Percentiles rank a stretch among this genome's conserved stretches.
Evolutionary conservation across 2,888 invertebrate genomes (phyloP).

Genomic region (Timandra comae): DNA sequence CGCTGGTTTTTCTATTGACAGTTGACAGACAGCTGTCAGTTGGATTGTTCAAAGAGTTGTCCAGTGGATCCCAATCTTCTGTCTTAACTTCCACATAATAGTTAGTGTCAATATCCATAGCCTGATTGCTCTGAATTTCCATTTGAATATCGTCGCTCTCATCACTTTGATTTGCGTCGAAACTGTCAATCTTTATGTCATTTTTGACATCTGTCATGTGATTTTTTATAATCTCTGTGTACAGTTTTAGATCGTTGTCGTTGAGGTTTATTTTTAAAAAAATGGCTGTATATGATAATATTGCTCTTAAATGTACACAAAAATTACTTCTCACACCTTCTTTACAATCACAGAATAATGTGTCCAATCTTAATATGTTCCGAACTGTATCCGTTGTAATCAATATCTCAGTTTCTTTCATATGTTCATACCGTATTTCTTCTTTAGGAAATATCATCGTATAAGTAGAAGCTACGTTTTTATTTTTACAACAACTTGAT

Average conservation of each 20-base stretch:
- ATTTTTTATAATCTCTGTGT: too few species aligned
- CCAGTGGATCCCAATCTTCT: not conserved
- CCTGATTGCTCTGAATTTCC: too few species aligned
- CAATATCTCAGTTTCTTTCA: too few species aligned
- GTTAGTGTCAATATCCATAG: constrained; percentile 8
- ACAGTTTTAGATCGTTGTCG: not conserved
- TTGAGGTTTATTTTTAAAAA: not conserved
- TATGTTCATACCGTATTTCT: not conserved
- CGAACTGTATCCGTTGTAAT: too few species aligned
- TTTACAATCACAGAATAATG: constrained; percentile 31
- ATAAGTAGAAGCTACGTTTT: not conserved
- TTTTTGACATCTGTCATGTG: not conserved
- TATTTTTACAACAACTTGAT: constrained; percentile 11
- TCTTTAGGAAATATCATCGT: not conserved
- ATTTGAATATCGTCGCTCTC: too few species aligned
- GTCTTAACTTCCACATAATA: constrained; percentile 19
- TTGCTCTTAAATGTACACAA: constrained; percentile 32
- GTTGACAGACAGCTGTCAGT: not conserved
- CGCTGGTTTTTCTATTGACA: too few species aligned
- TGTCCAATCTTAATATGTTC: too few species aligned
- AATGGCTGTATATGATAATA: constrained; percentile 10
- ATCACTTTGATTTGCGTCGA: too few species aligned
- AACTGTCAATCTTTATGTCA: constrained; percentile 19
- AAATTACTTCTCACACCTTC: constrained; percentile 25
- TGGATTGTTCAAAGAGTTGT: not conserved